Evolutionary conservation across 2,113 vertebrate species (phyloP), one percentile per base, ranked within the genome.

Genomic region (Dissostichus mawsoni): DNA sequence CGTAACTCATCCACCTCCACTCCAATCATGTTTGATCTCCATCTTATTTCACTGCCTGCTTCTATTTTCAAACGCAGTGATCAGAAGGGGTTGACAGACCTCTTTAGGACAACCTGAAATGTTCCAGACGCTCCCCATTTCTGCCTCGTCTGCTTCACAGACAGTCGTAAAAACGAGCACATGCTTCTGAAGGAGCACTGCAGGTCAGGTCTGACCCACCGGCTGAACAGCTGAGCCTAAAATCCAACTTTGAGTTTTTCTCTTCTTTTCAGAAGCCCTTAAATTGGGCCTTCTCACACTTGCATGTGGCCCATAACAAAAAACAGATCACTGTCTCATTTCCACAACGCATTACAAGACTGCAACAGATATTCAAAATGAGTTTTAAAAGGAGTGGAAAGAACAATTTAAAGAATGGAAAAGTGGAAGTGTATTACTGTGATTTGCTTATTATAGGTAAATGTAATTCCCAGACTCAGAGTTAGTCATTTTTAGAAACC

Each of bases 271-370:
- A 29, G 25, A 67, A 52, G 48, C 53, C 63, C 53, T 41, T 76
- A 58, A 74, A 85, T 56, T 48, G 62, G 51, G 70, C 57, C 47
- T 61, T 63, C 81, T 76, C 69, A 75, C 81, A 55, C 63, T 59
- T 80, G 52, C 56, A 78, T 72, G 72, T 71, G 9, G 41, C 20
- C 44, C 23, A 23, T 75, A 74, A 70, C 82, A 72, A 83, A 89
- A 92, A 87, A 68, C 90, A 86, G 90, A 82, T 51, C 25, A 9
- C 16, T 51, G 62, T 83, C 44, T 81, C 48, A 85, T 78, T 79
- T 85, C 83, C 63, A 23, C 67, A 73, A 47, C 1, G 18, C 67
- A 61, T 74, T 17, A 71, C 69, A 69, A 13, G 0, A 66, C 12
- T 3, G 33, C 65, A 66, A 64, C 44, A 61, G 77, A 78, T 65